A percentile compares a stretch with the other conserved stretches of the same genome.
Conservation (phyloP, 2,888 invertebrate species). For the Scelioninae gen. 1 region DNA sequence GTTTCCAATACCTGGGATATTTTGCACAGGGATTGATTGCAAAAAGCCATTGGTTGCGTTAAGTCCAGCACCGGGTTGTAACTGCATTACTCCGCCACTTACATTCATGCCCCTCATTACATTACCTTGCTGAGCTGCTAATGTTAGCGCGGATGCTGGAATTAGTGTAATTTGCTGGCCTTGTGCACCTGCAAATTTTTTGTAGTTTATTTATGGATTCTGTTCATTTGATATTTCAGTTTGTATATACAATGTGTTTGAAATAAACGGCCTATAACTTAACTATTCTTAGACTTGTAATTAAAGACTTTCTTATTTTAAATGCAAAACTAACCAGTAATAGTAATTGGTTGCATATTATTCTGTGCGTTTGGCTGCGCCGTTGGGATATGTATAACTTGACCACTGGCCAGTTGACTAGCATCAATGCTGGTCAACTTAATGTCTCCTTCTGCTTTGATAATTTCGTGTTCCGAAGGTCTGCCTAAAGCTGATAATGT, state of each 20-base stretch:
- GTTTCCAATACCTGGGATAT: slow-evolving; percentile 91
- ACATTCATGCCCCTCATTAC: slow-evolving; percentile 81
- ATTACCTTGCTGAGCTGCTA: slow-evolving; percentile 78
- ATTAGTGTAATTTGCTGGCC: slow-evolving; percentile 94
- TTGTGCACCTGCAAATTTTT: slow-evolving; percentile 85
- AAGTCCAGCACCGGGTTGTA: slow-evolving; percentile 86
- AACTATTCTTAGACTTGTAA: no score
- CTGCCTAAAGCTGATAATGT: slow-evolving; percentile 79
- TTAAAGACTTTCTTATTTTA: no score
- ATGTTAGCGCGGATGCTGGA: slow-evolving; percentile 87
- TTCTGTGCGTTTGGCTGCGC: slow-evolving; percentile 76
- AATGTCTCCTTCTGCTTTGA: slow-evolving; percentile 77
- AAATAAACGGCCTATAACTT: no score
- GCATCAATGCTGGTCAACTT: slow-evolving; percentile 83
- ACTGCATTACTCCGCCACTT: slow-evolving; percentile 81
- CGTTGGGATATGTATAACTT: slow-evolving; percentile 83
- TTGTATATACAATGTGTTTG: no score
- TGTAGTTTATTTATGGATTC: no score
- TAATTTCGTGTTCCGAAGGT: slow-evolving; percentile 73
- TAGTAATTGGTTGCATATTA: slow-evolving; percentile 88
- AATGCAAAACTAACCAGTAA: slow-evolving; percentile 84
- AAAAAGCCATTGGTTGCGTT: slow-evolving; percentile 84
- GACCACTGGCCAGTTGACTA: slow-evolving; percentile 81
- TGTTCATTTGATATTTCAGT: not conserved
- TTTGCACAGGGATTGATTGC: slow-evolving; percentile 90